A percentile compares a stretch with the other conserved stretches of the same genome.
phyloP scores from a whole-genome alignment of 1,140 invertebrate species.

The Zaprionus camerounensis region DNA sequence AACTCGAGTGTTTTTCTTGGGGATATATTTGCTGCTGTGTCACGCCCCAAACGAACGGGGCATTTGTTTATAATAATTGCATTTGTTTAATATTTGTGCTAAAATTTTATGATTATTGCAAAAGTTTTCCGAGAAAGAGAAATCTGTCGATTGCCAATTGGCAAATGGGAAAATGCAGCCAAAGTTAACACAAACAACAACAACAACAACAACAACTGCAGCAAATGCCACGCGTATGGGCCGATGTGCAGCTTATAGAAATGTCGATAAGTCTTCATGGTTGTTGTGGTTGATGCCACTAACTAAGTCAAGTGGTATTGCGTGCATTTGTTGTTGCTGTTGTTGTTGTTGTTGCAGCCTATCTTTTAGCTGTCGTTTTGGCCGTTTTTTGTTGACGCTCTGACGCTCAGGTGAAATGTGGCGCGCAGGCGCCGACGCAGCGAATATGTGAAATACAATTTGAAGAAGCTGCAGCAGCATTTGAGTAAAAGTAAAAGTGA shows the following conservation, averaged over 20 bases:
- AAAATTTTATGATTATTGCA: constrained; percentile 78
- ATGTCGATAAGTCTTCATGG: constrained; percentile 29
- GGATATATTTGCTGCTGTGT: neutral
- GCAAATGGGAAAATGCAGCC: constrained; percentile 55
- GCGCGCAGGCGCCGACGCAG: constrained; percentile 41
- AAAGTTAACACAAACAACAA: constrained; percentile 31
- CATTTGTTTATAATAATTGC: constrained; percentile 72
- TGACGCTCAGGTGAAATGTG: constrained; percentile 59
- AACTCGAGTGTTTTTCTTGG: neutral
- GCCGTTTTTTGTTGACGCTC: constrained; percentile 20
- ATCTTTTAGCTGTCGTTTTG: constrained; percentile 9
- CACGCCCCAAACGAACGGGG: constrained; percentile 8
- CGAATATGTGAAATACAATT: constrained; percentile 38
- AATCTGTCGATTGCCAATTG: constrained; percentile 57
- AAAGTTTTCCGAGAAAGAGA: constrained; percentile 76
- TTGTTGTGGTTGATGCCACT: constrained; percentile 45
- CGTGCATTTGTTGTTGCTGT: constrained; percentile 15
- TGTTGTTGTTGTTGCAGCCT: constrained; percentile 17
- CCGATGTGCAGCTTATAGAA: constrained; percentile 39
- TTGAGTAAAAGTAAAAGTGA: constrained; percentile 38
- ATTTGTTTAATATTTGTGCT: constrained; percentile 76
- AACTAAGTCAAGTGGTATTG: constrained; percentile 56
- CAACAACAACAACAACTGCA: constrained; percentile 4
- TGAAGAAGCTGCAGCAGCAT: constrained; percentile 40
- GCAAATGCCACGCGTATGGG: constrained; percentile 34